phyloP scores from a whole-genome alignment of 2,113 vertebrate genomes.

The Ovis canadensis region DNA sequence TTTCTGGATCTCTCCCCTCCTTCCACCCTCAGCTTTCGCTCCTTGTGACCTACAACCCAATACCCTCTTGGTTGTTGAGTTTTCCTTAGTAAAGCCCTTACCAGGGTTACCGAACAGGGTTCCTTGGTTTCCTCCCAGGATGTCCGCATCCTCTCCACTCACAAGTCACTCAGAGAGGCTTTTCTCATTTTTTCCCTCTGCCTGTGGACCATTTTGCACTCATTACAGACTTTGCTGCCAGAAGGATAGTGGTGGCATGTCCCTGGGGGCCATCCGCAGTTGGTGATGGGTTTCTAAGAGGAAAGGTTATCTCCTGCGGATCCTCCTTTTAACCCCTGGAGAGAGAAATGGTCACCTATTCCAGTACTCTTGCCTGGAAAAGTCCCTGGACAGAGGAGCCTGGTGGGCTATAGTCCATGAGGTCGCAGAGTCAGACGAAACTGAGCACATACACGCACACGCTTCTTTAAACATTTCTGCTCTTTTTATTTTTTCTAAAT shows the following conservation, averaged over 20 bases:
- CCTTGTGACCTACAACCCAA: not conserved
- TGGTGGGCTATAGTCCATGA: not conserved
- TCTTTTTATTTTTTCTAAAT: not conserved
- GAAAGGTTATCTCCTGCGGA: not conserved
- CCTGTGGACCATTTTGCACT: not conserved
- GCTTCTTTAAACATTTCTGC: not conserved
- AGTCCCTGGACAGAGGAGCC: not conserved
- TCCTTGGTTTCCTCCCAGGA: not conserved
- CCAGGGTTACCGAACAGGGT: not conserved
- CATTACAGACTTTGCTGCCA: not conserved
- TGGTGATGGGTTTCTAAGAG: not conserved
- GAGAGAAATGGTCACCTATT: not conserved
- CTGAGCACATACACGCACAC: not conserved
- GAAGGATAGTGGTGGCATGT: not conserved
- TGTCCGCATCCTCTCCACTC: not conserved
- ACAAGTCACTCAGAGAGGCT: not conserved
- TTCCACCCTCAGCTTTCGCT: not conserved
- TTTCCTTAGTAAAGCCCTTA: not conserved
- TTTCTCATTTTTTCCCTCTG: not conserved
- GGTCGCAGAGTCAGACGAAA: not conserved
- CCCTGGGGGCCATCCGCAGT: not conserved
- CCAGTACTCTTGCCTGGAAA: not conserved
- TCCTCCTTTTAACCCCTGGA: not conserved
- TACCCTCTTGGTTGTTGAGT: not conserved
- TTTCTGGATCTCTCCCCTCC: not conserved